Evolutionary conservation across 2,797 vertebrate genomes (phyloP), one percentile per base, ranked within the genome.

Genomic region (Oreochromis grahami): DNA sequence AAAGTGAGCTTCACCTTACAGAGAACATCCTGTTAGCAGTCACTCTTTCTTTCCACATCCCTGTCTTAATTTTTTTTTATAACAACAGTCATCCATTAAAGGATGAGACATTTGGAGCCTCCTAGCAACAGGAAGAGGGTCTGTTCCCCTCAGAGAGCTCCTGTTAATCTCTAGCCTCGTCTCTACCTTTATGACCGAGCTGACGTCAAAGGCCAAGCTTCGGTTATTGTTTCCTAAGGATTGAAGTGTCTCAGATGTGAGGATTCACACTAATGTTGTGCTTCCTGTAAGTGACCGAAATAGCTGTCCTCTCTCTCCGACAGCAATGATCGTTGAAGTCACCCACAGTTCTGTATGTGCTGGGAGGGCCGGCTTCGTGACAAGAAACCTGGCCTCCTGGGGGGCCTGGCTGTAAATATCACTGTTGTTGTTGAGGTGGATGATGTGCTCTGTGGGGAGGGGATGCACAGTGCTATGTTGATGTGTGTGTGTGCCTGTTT

Each of bases 191-290:
- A 93, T 52, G 79, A 88, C 89, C 76, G 9, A 10, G 6, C 65
- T 95, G 94, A 94, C 93, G 89, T 94, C 94, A 95, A 92, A 90
- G 88, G 77, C 85, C 77, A 6, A 60, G 26, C 78, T 74, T 82
- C 50, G 70, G 84, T 91, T 92, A 89, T 92, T 92, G 93, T 94
- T 91, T 92, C 88, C 81, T 7, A 5, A 87, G 84, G 87, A 89
- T 11, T 84, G 84, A 88, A 86, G 86, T 68, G 84, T 72, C 88
- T 91, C 80, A 29, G 65, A 92, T 24, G 82, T 50, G 10, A 10
- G 81, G 83, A 90, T 90, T 93, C 91, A 91, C 86, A 91, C 85
- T 89, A 83, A 90, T 32, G 19, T 48, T 19, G 29, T 7, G 41
- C 89, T 93, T 94, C 94, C 94, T 93, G 91, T 88, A 50, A 15